Evolutionary conservation across 2,113 vertebrate species (phyloP), one percentile per base, ranked within the genome.

Genomic region (Pterocles orientalis): DNA sequence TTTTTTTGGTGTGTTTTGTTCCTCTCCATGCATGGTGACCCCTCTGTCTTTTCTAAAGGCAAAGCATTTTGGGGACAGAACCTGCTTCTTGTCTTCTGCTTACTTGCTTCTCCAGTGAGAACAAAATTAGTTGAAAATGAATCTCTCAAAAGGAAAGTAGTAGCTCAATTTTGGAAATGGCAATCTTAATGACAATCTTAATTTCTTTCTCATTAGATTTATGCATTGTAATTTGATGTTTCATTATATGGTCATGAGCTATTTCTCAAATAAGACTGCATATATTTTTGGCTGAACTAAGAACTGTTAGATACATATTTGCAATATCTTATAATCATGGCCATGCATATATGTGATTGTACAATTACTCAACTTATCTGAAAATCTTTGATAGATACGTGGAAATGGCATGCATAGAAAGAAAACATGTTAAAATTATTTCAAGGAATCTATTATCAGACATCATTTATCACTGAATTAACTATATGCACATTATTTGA

Each of bases 101-200:
- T 84, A 2, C 29, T 82, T 65, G 25, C 15, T 85, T 87, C 39
- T 71, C 50, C 70, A 53, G 41, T 82, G 71, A 57, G 28, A 82
- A 76, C 4, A 21, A 76, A 91, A 88, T 61, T 61, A 50, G 45
- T 69, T 84, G 57, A 69, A 89, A 87, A 69, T n/a, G 0, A 85
- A 69, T 45, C 34, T 54, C 29, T 87, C 45, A 47, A 39, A 79
- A 87, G 39, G 45, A 36, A 81, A 76, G 54, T 3, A 82, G 33
- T 54, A 76, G 33, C 70, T 95, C 50, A 54, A 0, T 91, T 92
- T 93, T 88, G 62, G 50, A 36, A 73, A 43, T 43, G 31, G 31
- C 51, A 50, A 28, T 91, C 82, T 90, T 85, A 90, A 71, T 72
- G 41, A 61, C 58, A 92, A 61, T 78, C 53, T 85, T 95, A 69